Base-by-base conservation (phyloP, 1,140 invertebrate species). In the Drosophila ogumai region DNA sequence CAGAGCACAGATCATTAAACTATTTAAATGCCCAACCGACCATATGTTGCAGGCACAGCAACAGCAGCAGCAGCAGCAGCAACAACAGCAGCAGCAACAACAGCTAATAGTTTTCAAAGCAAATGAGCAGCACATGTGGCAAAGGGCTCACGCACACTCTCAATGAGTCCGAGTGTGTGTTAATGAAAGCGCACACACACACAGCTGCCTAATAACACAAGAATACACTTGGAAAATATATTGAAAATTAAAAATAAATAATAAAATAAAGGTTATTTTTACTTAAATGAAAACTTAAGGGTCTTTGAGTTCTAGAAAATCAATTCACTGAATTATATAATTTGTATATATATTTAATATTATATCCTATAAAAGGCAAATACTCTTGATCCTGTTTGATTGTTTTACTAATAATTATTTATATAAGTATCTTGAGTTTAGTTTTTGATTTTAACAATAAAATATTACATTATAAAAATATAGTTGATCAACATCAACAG, bases 91-190 rank as follows among this genome's bases (percentile, higher is more conserved):
- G 28, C 43, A 71, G 38, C 38, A 57, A 17, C 50, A 66, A 64
- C 84, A 88, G 81, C 82, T 87, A 88, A 87, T 87, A 87, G 82
- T 87, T 87, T 87, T 87, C 82, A 88, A 87, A 87, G 63, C 81
- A 85, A 84, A 84, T 86, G 82, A 85, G 74, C 82, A 87, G 80
- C 84, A 87, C 84, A 87, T 87, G 84, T 87, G 84, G 85, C 71
- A 67, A 76, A 76, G 73, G 72, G 78, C 78, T 75, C 43, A 79
- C 69, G 64, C 75, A 80, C 58, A 81, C 77, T 31, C 17, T 32
- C 22, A 54, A 6, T 6, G 7, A 3, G 19, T 3, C 13, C 7
- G 8, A 54, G 52, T 54, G 52, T 54, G 52, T 54, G 52, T 54
- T 54, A 54, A 54, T 54, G 52, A 54, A 54, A 38, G 32, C 32